Evolutionary conservation across 2,888 invertebrate genomes (phyloP).

Genomic region (Salpingus planirostris): DNA sequence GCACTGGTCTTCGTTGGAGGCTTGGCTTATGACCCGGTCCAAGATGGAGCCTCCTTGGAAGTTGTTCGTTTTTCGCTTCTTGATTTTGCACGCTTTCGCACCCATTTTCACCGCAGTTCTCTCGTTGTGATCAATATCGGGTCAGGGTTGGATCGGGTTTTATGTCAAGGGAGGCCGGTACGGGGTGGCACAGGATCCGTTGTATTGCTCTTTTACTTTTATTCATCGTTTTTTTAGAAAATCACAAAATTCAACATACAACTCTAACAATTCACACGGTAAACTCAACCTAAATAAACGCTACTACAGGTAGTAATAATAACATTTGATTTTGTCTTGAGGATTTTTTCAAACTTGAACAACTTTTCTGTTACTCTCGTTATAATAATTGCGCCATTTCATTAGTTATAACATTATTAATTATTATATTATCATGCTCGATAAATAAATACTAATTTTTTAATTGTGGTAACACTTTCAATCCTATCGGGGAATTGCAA

Average conservation of each 20-base stretch:
- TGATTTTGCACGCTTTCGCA: conserved; percentile 42
- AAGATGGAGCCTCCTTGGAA: conserved; percentile 66
- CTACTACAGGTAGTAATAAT: too few relatives aligned
- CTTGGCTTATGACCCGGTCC: conserved; percentile 83
- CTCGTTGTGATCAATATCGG: conserved; percentile 20
- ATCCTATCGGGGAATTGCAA: too few relatives aligned
- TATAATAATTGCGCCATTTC: too few relatives aligned
- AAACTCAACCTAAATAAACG: conserved; percentile 32
- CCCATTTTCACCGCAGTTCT: conserved; percentile 32
- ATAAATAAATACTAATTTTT: too few relatives aligned
- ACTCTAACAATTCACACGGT: conserved; percentile 41
- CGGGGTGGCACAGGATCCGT: conserved; percentile 15
- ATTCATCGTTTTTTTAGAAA: conserved; percentile 34
- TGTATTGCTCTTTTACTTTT: background rate
- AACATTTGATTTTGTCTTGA: too few relatives aligned
- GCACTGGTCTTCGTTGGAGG: conserved; percentile 77
- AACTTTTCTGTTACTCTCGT: too few relatives aligned
- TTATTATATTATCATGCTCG: too few relatives aligned
- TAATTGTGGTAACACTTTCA: too few relatives aligned
- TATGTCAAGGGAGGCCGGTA: conserved; percentile 28
- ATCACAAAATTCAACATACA: conserved; percentile 43
- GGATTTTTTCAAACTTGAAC: too few relatives aligned
- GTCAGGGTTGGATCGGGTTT: conserved; percentile 26
- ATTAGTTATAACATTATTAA: too few relatives aligned
- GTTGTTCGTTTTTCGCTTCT: conserved; percentile 39